Evolutionary conservation across 2,113 vertebrate genomes (phyloP).

Genomic region (Pleuronectes platessa): DNA sequence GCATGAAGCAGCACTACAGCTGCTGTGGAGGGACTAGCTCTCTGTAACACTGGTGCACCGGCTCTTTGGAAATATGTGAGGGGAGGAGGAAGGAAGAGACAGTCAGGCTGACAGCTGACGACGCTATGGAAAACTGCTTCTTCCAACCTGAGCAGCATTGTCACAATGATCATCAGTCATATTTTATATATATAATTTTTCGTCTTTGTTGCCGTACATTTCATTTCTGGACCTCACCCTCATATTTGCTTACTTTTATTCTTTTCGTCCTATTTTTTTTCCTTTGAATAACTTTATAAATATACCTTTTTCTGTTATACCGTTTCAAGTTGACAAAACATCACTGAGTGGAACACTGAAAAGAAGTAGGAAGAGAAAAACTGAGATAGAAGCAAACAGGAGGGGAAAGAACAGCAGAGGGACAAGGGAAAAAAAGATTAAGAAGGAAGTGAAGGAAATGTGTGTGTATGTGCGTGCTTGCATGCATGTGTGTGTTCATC

Average conservation of each 20-base stretch:
- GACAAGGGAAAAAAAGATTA: background rate
- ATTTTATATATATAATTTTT: too few relatives aligned
- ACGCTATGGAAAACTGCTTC: background rate
- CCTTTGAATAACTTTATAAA: background rate
- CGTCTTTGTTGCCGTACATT: too few relatives aligned
- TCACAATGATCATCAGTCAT: too few relatives aligned
- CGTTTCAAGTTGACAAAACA: background rate
- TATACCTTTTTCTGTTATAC: background rate
- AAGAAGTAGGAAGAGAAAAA: background rate
- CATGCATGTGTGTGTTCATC: background rate
- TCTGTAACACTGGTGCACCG: background rate
- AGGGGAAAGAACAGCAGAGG: background rate
- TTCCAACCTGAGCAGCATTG: too few relatives aligned
- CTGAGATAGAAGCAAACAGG: background rate
- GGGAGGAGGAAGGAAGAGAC: background rate
- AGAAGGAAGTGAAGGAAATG: too few relatives aligned
- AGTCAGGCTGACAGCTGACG: background rate
- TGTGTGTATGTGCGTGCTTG: background rate
- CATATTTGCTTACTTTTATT: background rate
- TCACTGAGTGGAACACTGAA: background rate
- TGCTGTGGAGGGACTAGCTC: conserved; percentile 3
- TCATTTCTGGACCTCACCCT: too few relatives aligned
- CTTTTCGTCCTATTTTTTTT: background rate
- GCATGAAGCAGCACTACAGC: conserved; percentile 7
- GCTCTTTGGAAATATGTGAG: conserved; percentile 1